Evolutionary conservation across 2,888 invertebrate genomes (phyloP).

Genomic region (Nomada lathburiana): DNA sequence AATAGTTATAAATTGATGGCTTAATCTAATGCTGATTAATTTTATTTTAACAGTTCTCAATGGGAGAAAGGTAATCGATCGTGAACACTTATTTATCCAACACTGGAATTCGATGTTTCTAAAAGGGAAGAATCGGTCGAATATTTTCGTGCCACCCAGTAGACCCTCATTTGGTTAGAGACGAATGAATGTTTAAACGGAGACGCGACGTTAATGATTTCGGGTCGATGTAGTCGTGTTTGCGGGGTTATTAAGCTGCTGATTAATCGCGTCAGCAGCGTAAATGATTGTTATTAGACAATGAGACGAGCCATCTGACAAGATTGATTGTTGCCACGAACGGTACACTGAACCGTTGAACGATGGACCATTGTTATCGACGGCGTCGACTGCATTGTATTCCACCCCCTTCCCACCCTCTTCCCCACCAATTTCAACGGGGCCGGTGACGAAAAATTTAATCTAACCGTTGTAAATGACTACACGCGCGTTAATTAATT

Average conservation of each 20-base stretch:
- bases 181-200: slow-evolving; percentile 48
- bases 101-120: no score
- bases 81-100: not conserved
- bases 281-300: slow-evolving; percentile 63
- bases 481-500: slow-evolving; percentile 51
- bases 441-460: slow-evolving; percentile 37
- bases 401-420: not conserved
- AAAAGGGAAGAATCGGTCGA: not conserved
- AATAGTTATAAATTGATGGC: no score
- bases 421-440: not conserved
- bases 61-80: not conserved
- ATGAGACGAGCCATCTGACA: slow-evolving; percentile 59
- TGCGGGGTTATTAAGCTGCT: slow-evolving; percentile 56
- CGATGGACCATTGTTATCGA: slow-evolving; percentile 57
- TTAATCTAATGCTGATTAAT: not conserved
- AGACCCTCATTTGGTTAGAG: slow-evolving; percentile 10
- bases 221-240: slow-evolving; percentile 55
- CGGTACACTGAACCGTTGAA: slow-evolving; percentile 47
- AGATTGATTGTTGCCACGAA: slow-evolving; percentile 60
- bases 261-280: slow-evolving; percentile 56
- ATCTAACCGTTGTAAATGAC: slow-evolving; percentile 44
- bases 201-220: slow-evolving; percentile 42
- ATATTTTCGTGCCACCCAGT: not conserved
- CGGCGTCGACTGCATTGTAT: slow-evolving; percentile 42
- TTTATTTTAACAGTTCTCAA: not conserved